Base-by-base conservation (phyloP, 2,113 vertebrate species). In the Gobiocypris rarus region DNA sequence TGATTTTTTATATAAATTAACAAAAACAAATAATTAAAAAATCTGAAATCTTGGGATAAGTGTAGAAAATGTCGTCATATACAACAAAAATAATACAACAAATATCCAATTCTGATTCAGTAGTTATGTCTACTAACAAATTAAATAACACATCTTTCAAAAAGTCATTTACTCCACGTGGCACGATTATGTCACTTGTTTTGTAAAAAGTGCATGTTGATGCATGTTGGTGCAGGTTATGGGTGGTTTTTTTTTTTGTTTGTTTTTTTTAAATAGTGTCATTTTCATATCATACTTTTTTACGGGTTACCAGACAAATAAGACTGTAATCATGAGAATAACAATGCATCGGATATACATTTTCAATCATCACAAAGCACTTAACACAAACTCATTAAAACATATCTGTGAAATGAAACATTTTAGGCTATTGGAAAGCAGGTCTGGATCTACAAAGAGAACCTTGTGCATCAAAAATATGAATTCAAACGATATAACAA, bases 401-500 rank as follows among this genome's bases (percentile, higher is more conserved):
- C 56, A 43, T 45, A 26, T 78, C 15, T 45, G 56, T 63, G 38
- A 63, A 77, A 59, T 41, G 0, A 77, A 79, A 61, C 56, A 45
- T 54, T n/a, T 56, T 56, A 28, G 11, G 52, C 26, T 24, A 14
- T n/a, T 58, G 28, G 28, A 1, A 41, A n/a, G 17, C 50, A 83
- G 50, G 70, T 50, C 26, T 58, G 58, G 80, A 41, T 75, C n/a
- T 11, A 70, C 19, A 61, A 78, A 31, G 34, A 61, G 45, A 74
- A 41, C 34, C 38, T 41, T 81, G 11, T 52, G n/a, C 56, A 67
- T 50, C 3, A 65, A 80, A 79, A 67, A 67, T 80, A 48, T 67
- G 24, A 9, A 75, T 84, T 63, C 9, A 81, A 84, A 87, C n/a
- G n/a, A 83, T 65, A 58, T 70, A 19, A 52, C 45, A 77, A 76